Conservation (phyloP, 2,888 invertebrate species). For the Pteria penguin region DNA sequence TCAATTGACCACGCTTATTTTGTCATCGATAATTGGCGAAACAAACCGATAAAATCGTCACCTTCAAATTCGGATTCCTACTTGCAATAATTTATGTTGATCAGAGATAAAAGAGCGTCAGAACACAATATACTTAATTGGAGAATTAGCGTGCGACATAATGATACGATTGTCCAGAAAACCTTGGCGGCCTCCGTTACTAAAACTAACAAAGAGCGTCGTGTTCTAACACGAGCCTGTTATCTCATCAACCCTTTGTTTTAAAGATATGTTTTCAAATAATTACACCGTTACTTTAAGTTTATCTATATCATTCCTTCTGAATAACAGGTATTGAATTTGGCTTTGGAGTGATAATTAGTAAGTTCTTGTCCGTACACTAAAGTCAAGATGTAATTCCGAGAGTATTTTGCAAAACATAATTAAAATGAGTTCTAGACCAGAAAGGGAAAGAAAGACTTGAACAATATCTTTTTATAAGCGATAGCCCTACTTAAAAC, state of each 20-base stretch:
- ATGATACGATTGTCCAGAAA: neutral
- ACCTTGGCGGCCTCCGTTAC: slow-evolving; percentile 6
- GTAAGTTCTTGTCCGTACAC: too few relatives aligned
- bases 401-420: too few relatives aligned
- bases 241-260: too few relatives aligned
- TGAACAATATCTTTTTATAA: too few relatives aligned
- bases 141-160: slow-evolving; percentile 17
- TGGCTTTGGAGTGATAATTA: too few relatives aligned
- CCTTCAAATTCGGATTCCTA: neutral
- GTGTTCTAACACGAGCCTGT: neutral
- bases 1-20: neutral
- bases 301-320: neutral
- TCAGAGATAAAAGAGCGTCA: neutral
- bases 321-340: too few relatives aligned
- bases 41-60: slow-evolving; percentile 4
- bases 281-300: neutral
- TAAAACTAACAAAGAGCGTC: neutral
- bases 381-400: too few relatives aligned
- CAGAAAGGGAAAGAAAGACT: too few relatives aligned
- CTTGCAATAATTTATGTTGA: neutral
- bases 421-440: too few relatives aligned
- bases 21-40: neutral
- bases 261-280: neutral
- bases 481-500: too few relatives aligned
- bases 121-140: neutral